These are phyloP conservation scores for Teleogryllus oceanicus DNA, from an alignment of 2,888 invertebrate genomes.

Conservation along the genomic window DNA sequence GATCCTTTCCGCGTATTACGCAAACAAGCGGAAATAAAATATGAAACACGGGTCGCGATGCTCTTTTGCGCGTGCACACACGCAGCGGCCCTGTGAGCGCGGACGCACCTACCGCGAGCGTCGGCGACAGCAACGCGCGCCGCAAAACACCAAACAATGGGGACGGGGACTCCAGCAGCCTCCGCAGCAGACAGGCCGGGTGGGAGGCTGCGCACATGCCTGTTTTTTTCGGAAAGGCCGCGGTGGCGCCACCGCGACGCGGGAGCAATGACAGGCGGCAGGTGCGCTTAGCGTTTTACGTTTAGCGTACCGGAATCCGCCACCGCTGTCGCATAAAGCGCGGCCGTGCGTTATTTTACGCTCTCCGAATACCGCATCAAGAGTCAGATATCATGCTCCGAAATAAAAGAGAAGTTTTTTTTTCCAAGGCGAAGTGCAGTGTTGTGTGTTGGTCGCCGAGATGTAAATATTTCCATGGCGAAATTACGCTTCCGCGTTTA, in stretches of 20 bases:
- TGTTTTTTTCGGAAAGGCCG: no score
- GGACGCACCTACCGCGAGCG: background rate
- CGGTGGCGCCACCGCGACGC: background rate
- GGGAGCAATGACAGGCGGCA: background rate
- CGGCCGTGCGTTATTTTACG: background rate
- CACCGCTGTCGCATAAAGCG: background rate
- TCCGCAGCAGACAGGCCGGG: no score
- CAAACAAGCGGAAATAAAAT: background rate
- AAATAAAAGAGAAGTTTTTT: background rate
- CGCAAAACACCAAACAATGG: background rate
- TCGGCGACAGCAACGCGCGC: background rate
- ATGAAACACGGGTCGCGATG: slow-evolving; percentile 5
- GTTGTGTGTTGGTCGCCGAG: slow-evolving; percentile 4
- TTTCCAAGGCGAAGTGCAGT: background rate
- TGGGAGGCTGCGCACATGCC: no score
- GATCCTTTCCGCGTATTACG: no score
- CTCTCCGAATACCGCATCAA: background rate
- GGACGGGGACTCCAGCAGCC: background rate
- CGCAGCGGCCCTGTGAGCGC: background rate
- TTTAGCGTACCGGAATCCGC: background rate
- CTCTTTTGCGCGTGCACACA: background rate
- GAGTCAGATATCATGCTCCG: background rate
- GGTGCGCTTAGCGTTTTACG: background rate
- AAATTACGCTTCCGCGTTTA: no score
- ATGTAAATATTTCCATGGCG: background rate